phyloP scores from a whole-genome alignment of 2,888 invertebrate genomes.

The Cataglyphis altisquamis region DNA sequence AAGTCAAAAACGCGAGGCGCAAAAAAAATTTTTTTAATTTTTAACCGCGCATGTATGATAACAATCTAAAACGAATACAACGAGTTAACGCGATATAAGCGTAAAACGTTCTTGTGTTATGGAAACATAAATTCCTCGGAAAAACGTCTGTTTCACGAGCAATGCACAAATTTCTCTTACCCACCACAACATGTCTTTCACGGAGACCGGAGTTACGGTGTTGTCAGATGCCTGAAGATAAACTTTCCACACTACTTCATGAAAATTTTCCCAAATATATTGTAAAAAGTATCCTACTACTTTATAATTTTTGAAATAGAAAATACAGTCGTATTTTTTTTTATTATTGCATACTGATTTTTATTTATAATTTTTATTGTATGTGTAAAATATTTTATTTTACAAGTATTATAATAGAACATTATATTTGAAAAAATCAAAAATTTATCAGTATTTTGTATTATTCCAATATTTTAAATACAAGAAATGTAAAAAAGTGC shows the following conservation, averaged over 20 bases:
- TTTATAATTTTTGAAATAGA: neutral
- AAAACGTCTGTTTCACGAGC: conserved; percentile 32
- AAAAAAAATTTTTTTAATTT: neutral
- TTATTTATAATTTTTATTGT: neutral
- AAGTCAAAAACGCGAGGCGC: neutral
- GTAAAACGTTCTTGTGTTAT: conserved; percentile 14
- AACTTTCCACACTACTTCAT: conserved; percentile 24
- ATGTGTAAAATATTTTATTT: neutral
- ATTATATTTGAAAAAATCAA: neutral
- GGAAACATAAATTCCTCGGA: conserved; percentile 26
- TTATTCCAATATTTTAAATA: neutral
- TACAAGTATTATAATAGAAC: neutral
- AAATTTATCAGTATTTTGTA: neutral
- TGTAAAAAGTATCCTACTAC: conserved; percentile 1
- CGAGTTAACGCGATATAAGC: neutral
- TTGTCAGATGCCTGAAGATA: conserved; percentile 47
- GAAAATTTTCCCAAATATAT: conserved; percentile 34
- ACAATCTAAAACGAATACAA: neutral
- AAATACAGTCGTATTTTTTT: neutral
- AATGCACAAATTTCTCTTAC: conserved; percentile 40
- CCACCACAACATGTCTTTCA: conserved; percentile 16
- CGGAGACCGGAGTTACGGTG: conserved; percentile 24
- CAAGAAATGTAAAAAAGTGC: neutral
- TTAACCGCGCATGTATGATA: neutral
- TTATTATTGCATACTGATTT: neutral